Evolutionary conservation across 2,113 vertebrate genomes (phyloP).

Genomic region (Eulemur rufifrons): DNA sequence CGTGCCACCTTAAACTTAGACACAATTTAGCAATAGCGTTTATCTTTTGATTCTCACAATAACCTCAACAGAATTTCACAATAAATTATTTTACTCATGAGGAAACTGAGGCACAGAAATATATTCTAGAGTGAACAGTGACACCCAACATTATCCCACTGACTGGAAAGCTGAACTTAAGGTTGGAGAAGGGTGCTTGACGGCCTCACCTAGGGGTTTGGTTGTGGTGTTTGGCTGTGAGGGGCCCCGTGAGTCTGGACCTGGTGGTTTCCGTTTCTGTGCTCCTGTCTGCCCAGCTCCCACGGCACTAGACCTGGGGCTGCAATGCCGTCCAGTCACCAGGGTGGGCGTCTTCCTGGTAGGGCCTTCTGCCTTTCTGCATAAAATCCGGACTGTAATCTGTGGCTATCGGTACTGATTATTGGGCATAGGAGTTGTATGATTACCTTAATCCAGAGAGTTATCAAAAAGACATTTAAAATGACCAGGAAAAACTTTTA

Average conservation of each 20-base stretch:
- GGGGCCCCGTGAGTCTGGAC: background rate
- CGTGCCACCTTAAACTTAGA: background rate
- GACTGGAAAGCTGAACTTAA: background rate
- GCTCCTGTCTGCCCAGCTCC: background rate
- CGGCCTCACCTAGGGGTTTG: background rate
- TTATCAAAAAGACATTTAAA: background rate
- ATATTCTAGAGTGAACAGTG: background rate
- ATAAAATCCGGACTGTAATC: background rate
- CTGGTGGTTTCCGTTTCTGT: background rate
- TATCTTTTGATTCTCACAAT: slow-evolving; percentile 10
- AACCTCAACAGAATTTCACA: background rate
- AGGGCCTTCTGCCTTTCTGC: background rate
- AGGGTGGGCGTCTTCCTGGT: background rate
- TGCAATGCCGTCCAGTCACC: background rate
- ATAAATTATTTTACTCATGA: background rate
- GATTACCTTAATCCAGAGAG: background rate
- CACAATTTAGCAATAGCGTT: background rate
- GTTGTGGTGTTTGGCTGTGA: background rate
- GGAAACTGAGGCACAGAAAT: background rate
- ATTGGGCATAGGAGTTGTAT: background rate
- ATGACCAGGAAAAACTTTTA: background rate
- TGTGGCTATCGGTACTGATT: background rate
- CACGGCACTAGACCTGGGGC: background rate
- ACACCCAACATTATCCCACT: background rate
- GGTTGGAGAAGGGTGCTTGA: background rate